Evolutionary conservation across 1,140 invertebrate species (phyloP), one percentile per base, ranked within the genome.

Genomic region (Eciton burchellii): DNA sequence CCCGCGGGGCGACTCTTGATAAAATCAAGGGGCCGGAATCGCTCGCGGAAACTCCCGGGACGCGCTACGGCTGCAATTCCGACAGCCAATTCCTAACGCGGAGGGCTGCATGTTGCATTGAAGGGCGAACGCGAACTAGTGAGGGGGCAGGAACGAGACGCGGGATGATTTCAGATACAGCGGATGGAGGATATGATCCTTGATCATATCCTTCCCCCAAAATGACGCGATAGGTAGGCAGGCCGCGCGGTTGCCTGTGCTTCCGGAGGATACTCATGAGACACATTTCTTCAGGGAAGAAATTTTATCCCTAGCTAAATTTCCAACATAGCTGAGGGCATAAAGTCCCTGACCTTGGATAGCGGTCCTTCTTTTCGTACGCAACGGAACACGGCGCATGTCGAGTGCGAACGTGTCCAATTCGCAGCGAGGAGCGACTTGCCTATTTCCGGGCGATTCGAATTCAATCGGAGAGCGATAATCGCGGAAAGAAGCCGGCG

Each of bases 11-110:
- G 63, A 56, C 19, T n/a, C 12, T 24, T 45, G 74, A 79, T 79
- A 79, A 79, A 79, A 79, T 79, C 74, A 49, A 79, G 35, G 45
- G 24, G 63, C 19, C 21, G 63, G 74, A n/a, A n/a, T n/a, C n/a
- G 21, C 52, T 45, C 12, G 16, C 47, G 74, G 49, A 56, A 79
- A 79, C 63, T 79, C 68, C 52, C 60, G 19, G 65, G 35, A 43
- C 47, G n/a, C 14, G 47, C 12, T 59, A 21, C 29, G 57, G n/a
- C 11, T 77, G 29, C 29, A n/a, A n/a, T n/a, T n/a, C n/a, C n/a
- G n/a, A n/a, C n/a, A n/a, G n/a, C n/a, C n/a, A n/a, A n/a, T n/a
- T n/a, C n/a, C n/a, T n/a, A n/a, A n/a, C n/a, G n/a, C n/a, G n/a
- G n/a, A n/a, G n/a, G n/a, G n/a, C n/a, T n/a, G n/a, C n/a, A n/a